Base-by-base conservation (phyloP, 2,888 invertebrate species). In the Lottia scabra region DNA sequence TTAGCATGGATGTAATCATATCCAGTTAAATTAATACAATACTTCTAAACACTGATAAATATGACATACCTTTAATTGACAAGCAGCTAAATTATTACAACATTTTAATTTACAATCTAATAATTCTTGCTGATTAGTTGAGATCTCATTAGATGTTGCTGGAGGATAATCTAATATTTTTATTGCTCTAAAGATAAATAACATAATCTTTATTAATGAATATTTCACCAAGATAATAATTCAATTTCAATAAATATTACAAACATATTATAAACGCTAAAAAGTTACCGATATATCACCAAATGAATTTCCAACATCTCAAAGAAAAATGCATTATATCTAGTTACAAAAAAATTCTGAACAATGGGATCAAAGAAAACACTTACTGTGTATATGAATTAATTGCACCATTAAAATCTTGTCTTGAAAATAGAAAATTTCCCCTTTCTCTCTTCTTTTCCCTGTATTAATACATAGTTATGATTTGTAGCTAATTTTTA, bases 51-150 rank as follows among this genome's bases (percentile, higher is more conserved):
- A 15, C 2, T 62, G 46, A 63, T 19, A 66, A 27, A 23, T 30
- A n/a, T n/a, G 23, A 75, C 73, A 75, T 75, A 89, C 93, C 91
- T 96, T 96, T 80, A 97, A 92, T 90, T 97, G 97, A 16, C 96
- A 95, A 77, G 96, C 95, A 16, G 97, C 96, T 92, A 97, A 93
- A 88, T 98, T 98, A 88, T 97, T 97, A 84, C 95, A 94, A 0
- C 96, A 95, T 84, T 95, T 93, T 68, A 96, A 91, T 77, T 96
- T 91, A 85, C 95, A 95, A 70, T 96, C 95, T 44, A 96, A 87
- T 68, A 97, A 86, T 48, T 92, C 89, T 83, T 93, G 93, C 64
- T 94, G 87, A 72, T 93, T 92, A 27, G 91, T 90, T 82, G 93
- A 92, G 27, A 81, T 85, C 26, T 76, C 75, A 63, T 80, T 77